Evolutionary conservation across 2,797 vertebrate genomes (phyloP), one percentile per base, ranked within the genome.

Genomic region (Champsocephalus esox): DNA sequence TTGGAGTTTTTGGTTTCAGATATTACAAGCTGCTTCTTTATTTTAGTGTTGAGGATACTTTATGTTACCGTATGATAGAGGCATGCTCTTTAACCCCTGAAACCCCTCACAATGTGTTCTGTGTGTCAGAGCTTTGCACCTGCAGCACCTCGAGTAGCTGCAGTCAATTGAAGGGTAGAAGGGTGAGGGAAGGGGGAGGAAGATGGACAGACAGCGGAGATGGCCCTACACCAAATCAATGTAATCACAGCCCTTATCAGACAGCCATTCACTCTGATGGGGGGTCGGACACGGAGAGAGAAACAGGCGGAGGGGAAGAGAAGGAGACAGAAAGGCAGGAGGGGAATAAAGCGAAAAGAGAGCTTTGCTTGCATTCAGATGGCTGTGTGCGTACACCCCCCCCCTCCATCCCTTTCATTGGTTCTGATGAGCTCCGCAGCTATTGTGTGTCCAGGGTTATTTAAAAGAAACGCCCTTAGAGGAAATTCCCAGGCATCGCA

Each of bases 191-290:
- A 66, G 69, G 50, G 55, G 55, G 24, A 60, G 77, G 64, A 49
- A 66, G 83, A 85, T 32, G 81, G 86, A 70, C 83, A 80, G 77
- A 87, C 75, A 69, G 80, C 21, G 75, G 80, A 88, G 81, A 90
- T 84, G 84, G 89, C 87, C 86, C 83, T 81, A 74, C 89, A 87
- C 79, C 83, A 89, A 93, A 94, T 95, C 93, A 93, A 94, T 95
- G 89, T 90, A 94, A 94, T 94, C 94, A 89, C 91, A 90, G 79
- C 70, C 70, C 81, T 93, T 90, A 93, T 93, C 91, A 79, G 91
- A 87, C 90, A 86, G 72, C 77, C 83, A 81, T 90, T 93, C 87
- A 92, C 62, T 90, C 79, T 87, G 77, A 67, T 64, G 74, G 86
- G 64, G 79, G 85, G 48, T 56, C 24, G 45, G 70, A 52, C 63